Base-by-base conservation (phyloP, 2,888 invertebrate genomes). In the Yponomeuta cagnagella region DNA sequence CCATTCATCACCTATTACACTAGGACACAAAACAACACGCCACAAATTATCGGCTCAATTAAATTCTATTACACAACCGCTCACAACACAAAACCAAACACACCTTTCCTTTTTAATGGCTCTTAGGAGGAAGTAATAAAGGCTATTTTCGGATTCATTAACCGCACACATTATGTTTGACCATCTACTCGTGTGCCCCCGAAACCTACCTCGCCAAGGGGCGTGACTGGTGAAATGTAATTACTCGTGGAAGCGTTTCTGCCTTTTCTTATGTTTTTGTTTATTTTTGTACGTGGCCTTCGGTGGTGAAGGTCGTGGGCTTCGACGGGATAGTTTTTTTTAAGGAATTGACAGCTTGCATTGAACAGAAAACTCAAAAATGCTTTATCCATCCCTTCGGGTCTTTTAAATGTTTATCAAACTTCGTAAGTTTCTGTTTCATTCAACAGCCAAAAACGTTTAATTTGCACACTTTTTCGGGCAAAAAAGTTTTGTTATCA, bases 51-150 rank as follows among this genome's bases (percentile, higher is more conserved):
- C 69, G 70, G 73, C 77, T 78, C 80, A 81, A 85, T 86, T 84
- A 84, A 76, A 75, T 15, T 23, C 12, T 74, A 76, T 88, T 87
- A 81, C 86, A 82, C 84, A 87, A 87, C 80, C 75, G 23, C 75
- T 77, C 72, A 76, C 75, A 75, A 79, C 23, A 48, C 37, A 23
- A 15, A 58, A 58, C 52, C 52, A 58, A 15, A 15, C 15, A 58
- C 52, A 48, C 68, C 43, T n/a, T 68, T 68, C 37, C 33, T 10
- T 43, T n/a, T 23, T 48, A 37, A 12, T 58, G 52, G 5, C 12
- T 58, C 52, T 58, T 58, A 23, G 43, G 1, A 48, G 37, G 37
- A 43, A 23, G 68, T 23, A 68, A 43, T 68, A 68, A 48, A 68
- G 48, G 48, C 68, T 68, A 68, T 68, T 43, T 15, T 68, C 37